A percentile compares a stretch with the other conserved stretches of the same genome.
These are phyloP conservation scores for Microchirus variegatus DNA, from an alignment of 2,797 vertebrate species.

Conservation along the genomic window DNA sequence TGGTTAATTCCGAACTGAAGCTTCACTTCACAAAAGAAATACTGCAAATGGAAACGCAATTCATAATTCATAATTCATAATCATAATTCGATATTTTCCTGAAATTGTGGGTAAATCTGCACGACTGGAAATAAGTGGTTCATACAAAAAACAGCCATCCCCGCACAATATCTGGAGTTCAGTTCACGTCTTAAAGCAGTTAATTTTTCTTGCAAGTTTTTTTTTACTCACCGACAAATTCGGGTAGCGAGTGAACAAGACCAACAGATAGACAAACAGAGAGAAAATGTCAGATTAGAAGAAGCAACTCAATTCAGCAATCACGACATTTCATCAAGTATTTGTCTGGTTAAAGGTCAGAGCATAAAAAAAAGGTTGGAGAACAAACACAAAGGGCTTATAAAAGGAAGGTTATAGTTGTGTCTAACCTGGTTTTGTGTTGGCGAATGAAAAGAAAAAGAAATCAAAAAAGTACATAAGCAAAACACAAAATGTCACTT, in stretches of 20 bases:
- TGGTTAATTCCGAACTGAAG: too few relatives aligned
- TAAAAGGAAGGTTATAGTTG: conserved; percentile 12
- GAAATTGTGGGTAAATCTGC: too few relatives aligned
- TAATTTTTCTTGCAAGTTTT: neutral
- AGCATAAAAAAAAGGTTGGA: conserved; percentile 27
- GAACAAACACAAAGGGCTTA: conserved; percentile 4
- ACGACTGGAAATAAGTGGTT: neutral
- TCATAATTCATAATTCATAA: too few relatives aligned
- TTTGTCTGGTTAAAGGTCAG: conserved; percentile 28
- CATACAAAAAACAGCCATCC: neutral
- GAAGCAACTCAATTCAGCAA: conserved; percentile 44
- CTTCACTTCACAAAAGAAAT: too few relatives aligned
- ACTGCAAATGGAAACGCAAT: too few relatives aligned
- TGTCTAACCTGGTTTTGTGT: conserved; percentile 19
- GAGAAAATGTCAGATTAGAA: conserved; percentile 56
- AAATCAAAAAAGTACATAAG: conserved; percentile 46
- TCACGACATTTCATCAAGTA: conserved; percentile 38
- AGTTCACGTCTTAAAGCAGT: neutral
- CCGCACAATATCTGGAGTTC: neutral
- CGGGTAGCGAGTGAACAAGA: conserved; percentile 16
- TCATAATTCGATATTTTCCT: too few relatives aligned
- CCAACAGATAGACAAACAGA: conserved; percentile 38
- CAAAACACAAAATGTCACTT: conserved; percentile 67
- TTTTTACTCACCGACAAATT: conserved; percentile 63
- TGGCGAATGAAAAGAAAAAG: conserved; percentile 20